Conservation (phyloP, 1,140 invertebrate genomes). For the Ceratitis capitata region DNA sequence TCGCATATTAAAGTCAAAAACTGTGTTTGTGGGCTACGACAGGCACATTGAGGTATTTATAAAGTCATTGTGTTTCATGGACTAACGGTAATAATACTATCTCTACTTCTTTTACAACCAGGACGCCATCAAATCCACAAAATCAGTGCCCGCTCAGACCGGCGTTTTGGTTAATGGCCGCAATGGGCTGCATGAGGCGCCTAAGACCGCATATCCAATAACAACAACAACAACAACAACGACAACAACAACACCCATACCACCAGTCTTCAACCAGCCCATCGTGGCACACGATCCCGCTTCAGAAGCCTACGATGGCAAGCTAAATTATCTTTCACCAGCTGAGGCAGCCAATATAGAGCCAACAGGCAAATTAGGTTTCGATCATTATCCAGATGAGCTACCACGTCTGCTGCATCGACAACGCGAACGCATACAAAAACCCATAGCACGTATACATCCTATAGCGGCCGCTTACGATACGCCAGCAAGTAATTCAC, state of each 20-base stretch:
- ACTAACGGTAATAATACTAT: too few species aligned
- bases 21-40: slow-evolving; percentile 78
- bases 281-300: slow-evolving; percentile 52
- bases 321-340: slow-evolving; percentile 61
- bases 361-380: slow-evolving; percentile 55
- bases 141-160: slow-evolving; percentile 73
- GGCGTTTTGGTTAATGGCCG: slow-evolving; percentile 71
- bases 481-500: not conserved
- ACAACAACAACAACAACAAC: not conserved
- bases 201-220: not conserved
- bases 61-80: not conserved
- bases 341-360: slow-evolving; percentile 60
- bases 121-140: slow-evolving; percentile 76
- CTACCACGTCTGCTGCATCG: slow-evolving; percentile 45
- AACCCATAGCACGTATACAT: not conserved
- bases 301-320: slow-evolving; percentile 56
- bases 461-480: not conserved
- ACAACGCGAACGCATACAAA: not conserved
- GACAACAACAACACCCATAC: slow-evolving; percentile 47
- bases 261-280: slow-evolving; percentile 51
- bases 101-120: slow-evolving; percentile 49
- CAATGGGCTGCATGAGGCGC: slow-evolving; percentile 48
- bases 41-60: slow-evolving; percentile 69
- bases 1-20: slow-evolving; percentile 82
- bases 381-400: slow-evolving; percentile 62